Conservation (phyloP, 2,888 invertebrate species). For the Pelosia muscerda region DNA sequence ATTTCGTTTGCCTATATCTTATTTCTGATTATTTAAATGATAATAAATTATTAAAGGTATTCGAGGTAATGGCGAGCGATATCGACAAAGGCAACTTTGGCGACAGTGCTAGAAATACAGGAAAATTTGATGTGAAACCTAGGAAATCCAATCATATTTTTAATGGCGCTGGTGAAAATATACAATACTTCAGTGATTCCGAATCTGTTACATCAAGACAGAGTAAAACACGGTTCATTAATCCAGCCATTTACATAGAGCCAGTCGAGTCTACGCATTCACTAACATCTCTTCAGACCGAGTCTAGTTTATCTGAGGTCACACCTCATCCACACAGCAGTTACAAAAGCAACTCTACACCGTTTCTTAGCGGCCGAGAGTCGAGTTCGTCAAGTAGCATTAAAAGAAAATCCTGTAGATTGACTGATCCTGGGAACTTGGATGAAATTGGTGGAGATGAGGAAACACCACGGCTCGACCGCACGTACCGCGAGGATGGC, state of each 20-base stretch:
- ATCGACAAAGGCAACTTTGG: conserved; percentile 73
- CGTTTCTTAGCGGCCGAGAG: conserved; percentile 73
- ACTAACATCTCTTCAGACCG: conserved; percentile 74
- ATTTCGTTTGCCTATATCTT: conserved; percentile 50
- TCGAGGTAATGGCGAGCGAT: conserved; percentile 71
- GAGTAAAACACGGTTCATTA: conserved; percentile 85
- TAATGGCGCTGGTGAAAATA: conserved; percentile 79
- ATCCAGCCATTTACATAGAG: conserved; percentile 88
- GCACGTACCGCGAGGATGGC: conserved; percentile 76
- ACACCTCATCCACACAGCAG: conserved; percentile 81
- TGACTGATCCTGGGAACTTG: conserved; percentile 51
- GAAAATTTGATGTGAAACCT: conserved; percentile 55
- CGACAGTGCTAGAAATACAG: conserved; percentile 70
- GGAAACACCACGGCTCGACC: conserved; percentile 69
- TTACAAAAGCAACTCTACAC: conserved; percentile 80
- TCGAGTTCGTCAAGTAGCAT: conserved; percentile 74
- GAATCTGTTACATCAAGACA: conserved; percentile 75
- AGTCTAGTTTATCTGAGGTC: conserved; percentile 69
- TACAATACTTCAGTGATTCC: conserved; percentile 78
- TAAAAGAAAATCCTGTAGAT: conserved; percentile 76
- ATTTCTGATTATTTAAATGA: conserved; percentile 44
- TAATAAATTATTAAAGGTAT: conserved; percentile 47
- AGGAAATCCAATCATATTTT: conserved; percentile 75
- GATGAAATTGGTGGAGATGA: conserved; percentile 53
- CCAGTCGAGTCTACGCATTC: conserved; percentile 77